Percentiles rank a stretch among this genome's conserved stretches.
phyloP scores from a whole-genome alignment of 64 coral and sea anemone genomes.

The Montipora foliosa region DNA sequence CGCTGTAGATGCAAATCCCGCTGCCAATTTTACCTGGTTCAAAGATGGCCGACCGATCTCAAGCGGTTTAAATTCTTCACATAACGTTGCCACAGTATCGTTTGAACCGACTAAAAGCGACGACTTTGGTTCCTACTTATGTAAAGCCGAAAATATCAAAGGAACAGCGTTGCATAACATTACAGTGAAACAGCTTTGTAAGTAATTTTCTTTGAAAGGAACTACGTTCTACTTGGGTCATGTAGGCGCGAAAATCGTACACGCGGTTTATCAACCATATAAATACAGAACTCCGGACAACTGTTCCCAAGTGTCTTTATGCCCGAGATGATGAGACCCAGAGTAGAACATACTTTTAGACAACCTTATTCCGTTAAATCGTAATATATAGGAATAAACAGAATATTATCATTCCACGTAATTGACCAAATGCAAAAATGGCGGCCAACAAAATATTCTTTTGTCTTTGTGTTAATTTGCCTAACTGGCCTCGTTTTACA shows the following conservation, averaged over 20 bases:
- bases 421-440: too few species aligned
- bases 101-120: not conserved
- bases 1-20: slow-evolving; percentile 23
- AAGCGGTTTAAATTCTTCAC: not conserved
- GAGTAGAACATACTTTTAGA: too few species aligned
- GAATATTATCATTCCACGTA: too few species aligned
- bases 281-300: too few species aligned
- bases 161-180: slow-evolving; percentile 14
- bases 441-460: too few species aligned
- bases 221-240: not conserved
- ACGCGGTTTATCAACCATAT: too few species aligned
- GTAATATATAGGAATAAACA: too few species aligned
- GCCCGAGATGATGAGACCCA: too few species aligned
- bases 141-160: slow-evolving; percentile 24
- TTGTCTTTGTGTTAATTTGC: too few species aligned
- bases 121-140: slow-evolving; percentile 34
- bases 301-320: too few species aligned
- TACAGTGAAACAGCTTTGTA: slow-evolving; percentile 23
- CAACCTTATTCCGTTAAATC: too few species aligned
- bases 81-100: not conserved
- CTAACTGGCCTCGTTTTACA: too few species aligned
- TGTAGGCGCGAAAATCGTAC: not conserved
- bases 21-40: slow-evolving; percentile 19
- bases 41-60: not conserved
- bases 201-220: not conserved